phyloP scores from a whole-genome alignment of 2,888 invertebrate species.

The Alitta virens region DNA sequence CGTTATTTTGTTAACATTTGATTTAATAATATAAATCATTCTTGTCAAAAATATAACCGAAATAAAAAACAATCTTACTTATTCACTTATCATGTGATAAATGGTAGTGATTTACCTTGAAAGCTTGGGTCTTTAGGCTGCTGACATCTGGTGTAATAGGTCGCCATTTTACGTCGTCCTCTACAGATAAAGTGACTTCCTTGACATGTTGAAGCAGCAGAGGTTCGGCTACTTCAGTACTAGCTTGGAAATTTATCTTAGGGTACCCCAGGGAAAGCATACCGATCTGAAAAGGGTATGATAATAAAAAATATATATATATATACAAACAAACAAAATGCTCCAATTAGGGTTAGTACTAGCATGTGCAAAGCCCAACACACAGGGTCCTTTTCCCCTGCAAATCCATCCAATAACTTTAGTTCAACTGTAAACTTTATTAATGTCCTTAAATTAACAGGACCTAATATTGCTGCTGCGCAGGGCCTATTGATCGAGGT shows the following conservation, averaged over 20 bases:
- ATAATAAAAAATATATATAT: too few species aligned
- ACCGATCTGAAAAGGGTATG: constrained; percentile 43
- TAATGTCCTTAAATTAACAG: too few species aligned
- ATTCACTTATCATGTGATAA: too few species aligned
- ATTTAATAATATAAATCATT: not conserved
- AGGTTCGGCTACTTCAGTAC: constrained; percentile 34
- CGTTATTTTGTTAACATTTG: not conserved
- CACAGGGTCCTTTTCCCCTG: too few species aligned
- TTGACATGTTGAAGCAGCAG: constrained; percentile 36
- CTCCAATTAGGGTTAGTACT: too few species aligned
- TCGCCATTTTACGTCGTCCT: not conserved
- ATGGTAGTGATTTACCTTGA: constrained; percentile 34
- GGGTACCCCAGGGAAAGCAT: constrained; percentile 46
- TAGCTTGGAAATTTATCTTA: constrained; percentile 48
- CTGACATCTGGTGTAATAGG: constrained; percentile 6
- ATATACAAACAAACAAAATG: too few species aligned
- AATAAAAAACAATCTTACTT: too few species aligned
- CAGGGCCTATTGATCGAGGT: too few species aligned
- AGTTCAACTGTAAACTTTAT: too few species aligned
- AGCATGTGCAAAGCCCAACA: too few species aligned
- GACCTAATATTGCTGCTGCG: not conserved
- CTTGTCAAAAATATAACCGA: too few species aligned
- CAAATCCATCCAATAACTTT: too few species aligned
- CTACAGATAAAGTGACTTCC: constrained; percentile 14
- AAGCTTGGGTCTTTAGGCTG: constrained; percentile 37